These are phyloP conservation scores for Leptocoma aspasia DNA, from an alignment of 2,113 vertebrate genomes.

Conservation along the genomic window DNA sequence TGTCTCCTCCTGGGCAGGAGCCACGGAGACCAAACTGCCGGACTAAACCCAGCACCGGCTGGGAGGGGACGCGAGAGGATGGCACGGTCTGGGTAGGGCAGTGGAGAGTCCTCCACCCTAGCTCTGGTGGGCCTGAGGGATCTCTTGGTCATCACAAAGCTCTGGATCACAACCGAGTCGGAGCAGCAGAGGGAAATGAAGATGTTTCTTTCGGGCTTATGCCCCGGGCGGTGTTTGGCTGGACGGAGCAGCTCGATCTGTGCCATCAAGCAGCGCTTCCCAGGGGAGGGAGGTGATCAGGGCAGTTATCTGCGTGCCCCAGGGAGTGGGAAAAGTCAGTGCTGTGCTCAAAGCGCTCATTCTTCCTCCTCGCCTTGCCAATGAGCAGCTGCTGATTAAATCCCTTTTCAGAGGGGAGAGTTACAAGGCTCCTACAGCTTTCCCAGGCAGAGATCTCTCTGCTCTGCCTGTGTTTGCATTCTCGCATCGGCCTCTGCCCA, in stretches of 20 bases:
- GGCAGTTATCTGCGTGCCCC: neutral
- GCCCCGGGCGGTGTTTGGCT: neutral
- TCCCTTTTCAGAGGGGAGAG: neutral
- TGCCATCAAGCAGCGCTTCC: neutral
- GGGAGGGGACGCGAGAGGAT: neutral
- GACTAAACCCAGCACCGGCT: neutral
- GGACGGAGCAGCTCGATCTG: neutral
- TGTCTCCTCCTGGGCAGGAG: neutral
- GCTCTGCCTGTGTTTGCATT: constrained; percentile 6
- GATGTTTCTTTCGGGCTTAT: neutral
- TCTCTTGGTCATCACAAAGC: neutral
- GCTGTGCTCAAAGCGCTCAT: neutral
- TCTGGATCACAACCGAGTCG: rapidly evolving
- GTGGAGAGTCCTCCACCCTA: neutral
- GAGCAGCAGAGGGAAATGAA: neutral
- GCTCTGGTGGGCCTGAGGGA: neutral
- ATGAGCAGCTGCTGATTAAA: constrained; percentile 35
- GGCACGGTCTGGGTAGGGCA: rapidly evolving
- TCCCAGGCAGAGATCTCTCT: constrained; percentile 3
- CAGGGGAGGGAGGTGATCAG: neutral
- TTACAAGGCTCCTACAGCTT: constrained; percentile 1
- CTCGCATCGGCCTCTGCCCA: neutral
- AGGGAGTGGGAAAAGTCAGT: neutral
- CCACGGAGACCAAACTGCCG: neutral
- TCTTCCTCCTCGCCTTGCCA: neutral